phyloP scores from a whole-genome alignment of 1,140 invertebrate species.

The Manduca sexta region DNA sequence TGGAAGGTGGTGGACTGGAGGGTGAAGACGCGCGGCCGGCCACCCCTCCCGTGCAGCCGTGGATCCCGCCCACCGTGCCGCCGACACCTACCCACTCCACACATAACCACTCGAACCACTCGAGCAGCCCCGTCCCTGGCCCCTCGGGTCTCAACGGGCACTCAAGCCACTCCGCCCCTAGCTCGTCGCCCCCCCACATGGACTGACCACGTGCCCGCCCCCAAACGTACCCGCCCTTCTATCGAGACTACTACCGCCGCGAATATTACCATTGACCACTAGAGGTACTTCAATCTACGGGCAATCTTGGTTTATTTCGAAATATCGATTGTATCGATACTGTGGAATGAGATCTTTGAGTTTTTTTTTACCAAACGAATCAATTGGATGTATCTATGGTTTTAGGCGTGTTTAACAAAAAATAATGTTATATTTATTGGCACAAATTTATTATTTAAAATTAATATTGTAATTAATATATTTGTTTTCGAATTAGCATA shows the following conservation, averaged over 20 bases:
- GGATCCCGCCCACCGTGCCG: slow-evolving; percentile 28
- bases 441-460: too few relatives aligned
- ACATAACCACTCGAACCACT: slow-evolving; percentile 6
- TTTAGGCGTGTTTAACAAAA: too few relatives aligned
- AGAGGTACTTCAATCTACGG: too few relatives aligned
- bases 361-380: too few relatives aligned
- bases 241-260: slow-evolving; percentile 19
- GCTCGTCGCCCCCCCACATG: not conserved
- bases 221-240: slow-evolving; percentile 10
- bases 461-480: too few relatives aligned
- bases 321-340: too few relatives aligned
- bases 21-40: slow-evolving; percentile 24
- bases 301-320: too few relatives aligned
- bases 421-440: too few relatives aligned
- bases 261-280: slow-evolving; percentile 33
- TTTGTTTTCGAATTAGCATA: too few relatives aligned
- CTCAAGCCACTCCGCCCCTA: slow-evolving; percentile 2
- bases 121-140: slow-evolving; percentile 3
- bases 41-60: slow-evolving; percentile 42
- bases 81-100: slow-evolving; percentile 10
- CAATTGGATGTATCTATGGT: too few relatives aligned
- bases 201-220: slow-evolving; percentile 16
- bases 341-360: too few relatives aligned
- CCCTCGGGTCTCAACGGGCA: slow-evolving; percentile 6
- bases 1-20: slow-evolving; percentile 29